Base-by-base conservation (phyloP, 2,797 vertebrate genomes). In the Enteromius argenteus region DNA sequence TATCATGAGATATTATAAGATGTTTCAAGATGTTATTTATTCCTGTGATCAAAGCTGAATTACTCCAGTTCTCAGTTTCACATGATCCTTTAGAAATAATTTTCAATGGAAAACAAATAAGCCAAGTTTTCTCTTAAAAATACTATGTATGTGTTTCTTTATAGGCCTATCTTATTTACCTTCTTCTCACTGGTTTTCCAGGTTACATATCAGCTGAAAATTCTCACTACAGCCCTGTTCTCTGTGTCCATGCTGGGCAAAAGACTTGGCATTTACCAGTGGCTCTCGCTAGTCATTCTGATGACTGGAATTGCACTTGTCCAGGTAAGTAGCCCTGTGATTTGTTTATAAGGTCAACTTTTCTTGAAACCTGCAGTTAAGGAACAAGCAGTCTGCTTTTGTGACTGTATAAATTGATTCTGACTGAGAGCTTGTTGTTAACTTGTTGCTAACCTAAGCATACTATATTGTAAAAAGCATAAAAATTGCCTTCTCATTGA, bases 131-230 rank as follows among this genome's bases (percentile, higher is more conserved):
- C 4, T 46, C 13, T 46, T 44, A 51, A 53, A 53, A 21, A 53
- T 21, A 9, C 39, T 39, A 21, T 19, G 1, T 0, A 8, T 10
- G 53, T 56, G 53, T n/a, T 56, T 56, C 6, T 66, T 35, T 67
- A 11, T 27, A 56, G 51, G 11, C 56, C 4, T 27, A 27, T 37
- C n/a, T 21, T 0, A 19, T 42, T 80, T 17, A 35, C 8, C 23
- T 19, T 60, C 23, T 19, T 60, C 11, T 14, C 19, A 4, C 64
- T 23, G 75, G 3, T 84, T 86, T 82, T 15, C 76, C 92, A 99
- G 98, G 98, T 99, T 88, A 99, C 98, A 0, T 99, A 99, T 91
- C 98, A 99, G 90, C 92, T 99, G 93, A 99, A 99, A 95, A 99
- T 99, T 91, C 95, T 99, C 87, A 99, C 98, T 79, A 99, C 98